phyloP scores from a whole-genome alignment of 2,797 vertebrate species.

The Rhodeus uyekii region DNA sequence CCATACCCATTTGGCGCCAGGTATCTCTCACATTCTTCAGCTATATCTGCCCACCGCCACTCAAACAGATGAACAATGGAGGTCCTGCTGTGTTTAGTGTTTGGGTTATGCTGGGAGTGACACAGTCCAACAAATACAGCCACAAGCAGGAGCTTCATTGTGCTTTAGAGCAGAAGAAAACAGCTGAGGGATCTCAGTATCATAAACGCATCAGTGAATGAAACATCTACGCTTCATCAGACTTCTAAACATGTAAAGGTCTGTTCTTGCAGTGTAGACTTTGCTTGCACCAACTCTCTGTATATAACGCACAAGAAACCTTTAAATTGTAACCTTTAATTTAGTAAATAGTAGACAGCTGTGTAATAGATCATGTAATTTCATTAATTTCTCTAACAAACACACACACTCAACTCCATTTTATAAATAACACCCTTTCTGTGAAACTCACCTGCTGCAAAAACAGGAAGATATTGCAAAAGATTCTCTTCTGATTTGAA shows the following conservation, averaged over 20 bases:
- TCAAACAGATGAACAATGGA: slow-evolving; percentile 92
- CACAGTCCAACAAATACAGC: slow-evolving; percentile 69
- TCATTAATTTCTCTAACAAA: neutral
- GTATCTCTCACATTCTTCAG: slow-evolving; percentile 87
- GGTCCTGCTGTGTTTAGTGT: slow-evolving; percentile 70
- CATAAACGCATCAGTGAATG: neutral
- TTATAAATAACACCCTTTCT: neutral
- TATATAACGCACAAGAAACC: neutral
- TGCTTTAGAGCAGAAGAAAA: neutral
- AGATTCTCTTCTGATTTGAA: neutral
- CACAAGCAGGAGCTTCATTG: slow-evolving; percentile 79
- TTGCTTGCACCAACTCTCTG: neutral
- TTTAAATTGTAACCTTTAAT: neutral
- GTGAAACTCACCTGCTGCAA: neutral
- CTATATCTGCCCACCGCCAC: slow-evolving; percentile 91
- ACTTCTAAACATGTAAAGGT: neutral
- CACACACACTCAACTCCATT: neutral
- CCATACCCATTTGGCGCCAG: slow-evolving; percentile 86
- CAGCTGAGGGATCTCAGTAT: neutral
- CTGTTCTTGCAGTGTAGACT: neutral
- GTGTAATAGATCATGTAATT: neutral
- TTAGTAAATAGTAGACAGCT: neutral
- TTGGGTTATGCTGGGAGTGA: slow-evolving; percentile 79
- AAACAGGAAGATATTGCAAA: neutral
- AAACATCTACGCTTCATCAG: neutral